A percentile compares a stretch with the other conserved stretches of the same genome.
These are phyloP conservation scores for Phlogophora meticulosa DNA, from an alignment of 2,888 invertebrate genomes.

Conservation along the genomic window DNA sequence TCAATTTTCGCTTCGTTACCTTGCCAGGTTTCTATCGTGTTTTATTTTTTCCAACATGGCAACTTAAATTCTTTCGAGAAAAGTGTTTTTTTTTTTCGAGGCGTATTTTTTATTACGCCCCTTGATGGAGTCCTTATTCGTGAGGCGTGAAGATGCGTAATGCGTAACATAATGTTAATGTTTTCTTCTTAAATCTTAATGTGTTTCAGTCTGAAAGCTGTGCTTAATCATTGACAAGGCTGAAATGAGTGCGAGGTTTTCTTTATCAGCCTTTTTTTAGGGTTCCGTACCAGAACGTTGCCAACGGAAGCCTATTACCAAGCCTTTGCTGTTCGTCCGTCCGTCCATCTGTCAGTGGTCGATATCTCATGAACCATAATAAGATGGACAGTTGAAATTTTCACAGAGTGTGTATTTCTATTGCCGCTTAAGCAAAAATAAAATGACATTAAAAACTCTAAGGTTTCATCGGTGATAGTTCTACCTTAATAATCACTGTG, in stretches of 20 bases:
- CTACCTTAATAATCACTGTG: too few species aligned
- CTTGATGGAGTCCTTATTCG: conserved; percentile 6
- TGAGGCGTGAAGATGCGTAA: conserved; percentile 12
- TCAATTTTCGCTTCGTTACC: conserved; percentile 79
- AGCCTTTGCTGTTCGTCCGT: too few species aligned
- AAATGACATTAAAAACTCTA: too few species aligned
- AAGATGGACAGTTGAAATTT: too few species aligned
- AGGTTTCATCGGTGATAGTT: too few species aligned
- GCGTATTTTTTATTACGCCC: conserved; percentile 30
- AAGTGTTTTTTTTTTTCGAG: conserved; percentile 56
- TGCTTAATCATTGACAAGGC: conserved; percentile 38
- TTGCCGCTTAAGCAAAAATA: too few species aligned
- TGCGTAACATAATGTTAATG: conserved; percentile 39
- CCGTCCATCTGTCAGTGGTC: too few species aligned
- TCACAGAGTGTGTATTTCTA: too few species aligned
- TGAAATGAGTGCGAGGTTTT: background rate
- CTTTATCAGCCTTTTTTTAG: background rate
- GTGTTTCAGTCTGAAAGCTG: conserved; percentile 28
- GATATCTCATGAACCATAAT: too few species aligned
- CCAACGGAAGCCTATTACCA: too few species aligned
- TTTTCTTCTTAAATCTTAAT: conserved; percentile 40
- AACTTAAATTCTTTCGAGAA: conserved; percentile 55
- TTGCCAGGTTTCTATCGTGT: conserved; percentile 63
- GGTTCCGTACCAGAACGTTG: too few species aligned
- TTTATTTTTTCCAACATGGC: conserved; percentile 66